Percentiles rank a stretch among this genome's conserved stretches.
phyloP scores from a whole-genome alignment of 2,888 invertebrate species.

The Agelastica alni region DNA sequence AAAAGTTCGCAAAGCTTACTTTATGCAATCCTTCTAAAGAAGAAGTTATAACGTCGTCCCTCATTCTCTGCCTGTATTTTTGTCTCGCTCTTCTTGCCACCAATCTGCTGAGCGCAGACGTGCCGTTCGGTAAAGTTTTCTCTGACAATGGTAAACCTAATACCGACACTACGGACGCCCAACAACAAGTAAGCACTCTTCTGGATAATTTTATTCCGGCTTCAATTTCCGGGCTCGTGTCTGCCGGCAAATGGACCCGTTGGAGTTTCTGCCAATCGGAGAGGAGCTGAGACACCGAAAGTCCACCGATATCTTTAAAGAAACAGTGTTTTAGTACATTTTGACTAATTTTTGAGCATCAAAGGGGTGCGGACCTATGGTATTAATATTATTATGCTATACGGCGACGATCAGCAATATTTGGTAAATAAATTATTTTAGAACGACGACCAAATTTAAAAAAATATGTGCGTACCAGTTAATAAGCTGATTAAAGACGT shows the following conservation, averaged over 20 bases:
- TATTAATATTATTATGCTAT: too few relatives aligned
- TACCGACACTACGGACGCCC: constrained; percentile 90
- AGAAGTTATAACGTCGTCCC: constrained; percentile 80
- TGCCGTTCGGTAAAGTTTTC: constrained; percentile 46
- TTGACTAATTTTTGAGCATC: too few relatives aligned
- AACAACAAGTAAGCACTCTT: constrained; percentile 84
- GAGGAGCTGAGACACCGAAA: constrained; percentile 81
- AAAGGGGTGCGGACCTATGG: too few relatives aligned
- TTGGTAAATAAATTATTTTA: too few relatives aligned
- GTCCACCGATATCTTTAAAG: constrained; percentile 78
- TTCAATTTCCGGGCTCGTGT: constrained; percentile 73
- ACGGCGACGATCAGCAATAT: too few relatives aligned
- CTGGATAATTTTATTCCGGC: constrained; percentile 79
- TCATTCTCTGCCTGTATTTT: constrained; percentile 64
- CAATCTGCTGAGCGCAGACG: constrained; percentile 61
- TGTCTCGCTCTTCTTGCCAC: constrained; percentile 62
- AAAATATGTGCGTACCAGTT: constrained; percentile 63
- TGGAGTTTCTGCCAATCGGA: constrained; percentile 87
- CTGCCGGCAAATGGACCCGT: constrained; percentile 69
- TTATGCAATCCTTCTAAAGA: constrained; percentile 89
- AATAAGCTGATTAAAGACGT: constrained; percentile 74
- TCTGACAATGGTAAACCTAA: constrained; percentile 76
- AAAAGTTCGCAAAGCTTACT: constrained; percentile 52
- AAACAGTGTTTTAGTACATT: too few relatives aligned
- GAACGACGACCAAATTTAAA: too few relatives aligned